Evolutionary conservation across 2,797 vertebrate genomes (phyloP).

Genomic region (Apodemus agrarius): DNA sequence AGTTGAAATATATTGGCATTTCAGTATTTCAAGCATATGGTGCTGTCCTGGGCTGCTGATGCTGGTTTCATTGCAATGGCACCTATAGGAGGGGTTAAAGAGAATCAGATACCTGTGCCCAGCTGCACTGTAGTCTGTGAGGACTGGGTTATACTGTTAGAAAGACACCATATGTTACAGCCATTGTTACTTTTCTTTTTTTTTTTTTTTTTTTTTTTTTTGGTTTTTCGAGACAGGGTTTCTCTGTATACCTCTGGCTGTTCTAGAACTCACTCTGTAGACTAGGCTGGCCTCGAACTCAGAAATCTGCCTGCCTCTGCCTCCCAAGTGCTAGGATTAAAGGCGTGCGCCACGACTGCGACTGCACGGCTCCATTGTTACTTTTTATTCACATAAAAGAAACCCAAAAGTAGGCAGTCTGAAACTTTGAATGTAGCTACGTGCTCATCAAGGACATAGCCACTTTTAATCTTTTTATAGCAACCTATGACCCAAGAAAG

Average conservation of each 20-base stretch:
- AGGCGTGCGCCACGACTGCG: too few relatives aligned
- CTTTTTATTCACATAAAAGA: slow-evolving; percentile 52
- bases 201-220: too few relatives aligned
- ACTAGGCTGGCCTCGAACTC: too few relatives aligned
- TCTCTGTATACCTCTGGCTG: too few relatives aligned
- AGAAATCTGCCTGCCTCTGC: too few relatives aligned
- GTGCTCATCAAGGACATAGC: background rate
- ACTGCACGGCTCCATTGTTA: too few relatives aligned
- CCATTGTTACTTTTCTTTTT: background rate
- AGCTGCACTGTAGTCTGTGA: background rate
- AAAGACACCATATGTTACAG: background rate
- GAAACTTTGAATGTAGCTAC: background rate
- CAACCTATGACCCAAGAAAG: background rate
- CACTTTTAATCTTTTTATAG: background rate
- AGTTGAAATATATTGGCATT: background rate
- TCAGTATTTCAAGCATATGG: slow-evolving; percentile 3
- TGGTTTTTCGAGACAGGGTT: too few relatives aligned
- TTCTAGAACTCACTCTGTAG: too few relatives aligned
- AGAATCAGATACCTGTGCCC: background rate
- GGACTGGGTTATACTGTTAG: background rate
- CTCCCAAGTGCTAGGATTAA: too few relatives aligned
- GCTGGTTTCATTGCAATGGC: background rate
- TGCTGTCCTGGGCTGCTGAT: background rate
- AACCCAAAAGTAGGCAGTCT: background rate
- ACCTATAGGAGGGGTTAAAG: background rate